Conservation (phyloP, 1,140 invertebrate species). For the Ridgeia piscesae region DNA sequence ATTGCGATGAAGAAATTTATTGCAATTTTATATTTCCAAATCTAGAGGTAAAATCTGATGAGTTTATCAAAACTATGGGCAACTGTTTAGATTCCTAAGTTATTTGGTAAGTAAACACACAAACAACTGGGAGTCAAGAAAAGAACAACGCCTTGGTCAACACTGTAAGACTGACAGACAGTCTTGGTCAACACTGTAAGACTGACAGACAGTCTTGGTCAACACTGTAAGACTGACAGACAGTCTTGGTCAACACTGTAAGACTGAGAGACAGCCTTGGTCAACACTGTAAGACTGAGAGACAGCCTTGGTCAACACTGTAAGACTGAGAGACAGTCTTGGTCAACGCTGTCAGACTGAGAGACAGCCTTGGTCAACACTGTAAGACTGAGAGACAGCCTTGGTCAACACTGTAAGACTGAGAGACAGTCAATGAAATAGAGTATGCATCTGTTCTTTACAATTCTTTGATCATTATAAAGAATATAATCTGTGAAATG, state of each 20-base stretch:
- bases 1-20: not conserved
- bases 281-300: not conserved
- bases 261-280: not conserved
- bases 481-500: not conserved
- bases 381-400: not conserved
- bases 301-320: not conserved
- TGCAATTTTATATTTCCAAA: not conserved
- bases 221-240: not conserved
- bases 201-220: not conserved
- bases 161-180: not conserved
- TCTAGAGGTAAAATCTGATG: not conserved
- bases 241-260: not conserved
- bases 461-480: not conserved
- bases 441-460: not conserved
- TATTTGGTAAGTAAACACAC: too few relatives aligned
- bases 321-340: not conserved
- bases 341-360: not conserved
- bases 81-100: too few relatives aligned
- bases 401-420: not conserved
- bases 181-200: not conserved
- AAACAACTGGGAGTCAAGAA: too few relatives aligned
- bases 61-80: not conserved
- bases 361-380: not conserved
- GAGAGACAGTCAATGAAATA: not conserved
- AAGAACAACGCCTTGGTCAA: too few relatives aligned